These are phyloP conservation scores for Puma concolor DNA, from an alignment of 2,113 vertebrate species.

Conservation along the genomic window DNA sequence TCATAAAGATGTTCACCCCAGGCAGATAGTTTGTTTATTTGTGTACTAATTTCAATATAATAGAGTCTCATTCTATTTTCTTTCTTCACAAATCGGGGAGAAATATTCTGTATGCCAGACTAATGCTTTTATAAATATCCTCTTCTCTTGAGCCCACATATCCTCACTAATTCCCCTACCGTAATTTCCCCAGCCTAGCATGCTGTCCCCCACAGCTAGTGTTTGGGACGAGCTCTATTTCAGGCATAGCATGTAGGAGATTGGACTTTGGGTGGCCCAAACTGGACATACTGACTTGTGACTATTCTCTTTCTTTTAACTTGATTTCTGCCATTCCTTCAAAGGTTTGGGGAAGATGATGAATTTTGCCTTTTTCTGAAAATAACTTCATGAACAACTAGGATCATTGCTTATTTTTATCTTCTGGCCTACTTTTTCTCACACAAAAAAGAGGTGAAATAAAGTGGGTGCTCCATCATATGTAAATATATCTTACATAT, in stretches of 20 bases:
- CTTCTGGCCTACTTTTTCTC: slow-evolving; percentile 44
- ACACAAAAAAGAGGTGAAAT: slow-evolving; percentile 30
- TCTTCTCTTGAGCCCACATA: neutral
- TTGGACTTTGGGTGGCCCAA: neutral
- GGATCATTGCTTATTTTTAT: slow-evolving; percentile 60
- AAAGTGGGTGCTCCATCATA: neutral
- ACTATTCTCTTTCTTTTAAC: neutral
- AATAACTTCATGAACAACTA: slow-evolving; percentile 13
- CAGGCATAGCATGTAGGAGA: neutral
- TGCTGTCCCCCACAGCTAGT: neutral
- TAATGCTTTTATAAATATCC: neutral
- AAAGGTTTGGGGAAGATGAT: neutral
- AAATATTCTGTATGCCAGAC: neutral
- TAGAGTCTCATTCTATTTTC: neutral
- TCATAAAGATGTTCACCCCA: neutral
- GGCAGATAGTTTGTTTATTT: neutral
- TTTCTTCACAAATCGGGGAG: neutral
- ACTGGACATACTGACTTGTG: neutral
- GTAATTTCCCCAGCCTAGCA: rapidly evolving
- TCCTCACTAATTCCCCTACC: neutral
- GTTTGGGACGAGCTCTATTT: neutral
- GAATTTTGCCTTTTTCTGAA: slow-evolving; percentile 43
- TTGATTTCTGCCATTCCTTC: neutral
- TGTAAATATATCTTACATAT: neutral
- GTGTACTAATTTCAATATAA: neutral